phyloP scores from a whole-genome alignment of 2,797 vertebrate genomes.

The Schizopygopsis malacanthus region DNA sequence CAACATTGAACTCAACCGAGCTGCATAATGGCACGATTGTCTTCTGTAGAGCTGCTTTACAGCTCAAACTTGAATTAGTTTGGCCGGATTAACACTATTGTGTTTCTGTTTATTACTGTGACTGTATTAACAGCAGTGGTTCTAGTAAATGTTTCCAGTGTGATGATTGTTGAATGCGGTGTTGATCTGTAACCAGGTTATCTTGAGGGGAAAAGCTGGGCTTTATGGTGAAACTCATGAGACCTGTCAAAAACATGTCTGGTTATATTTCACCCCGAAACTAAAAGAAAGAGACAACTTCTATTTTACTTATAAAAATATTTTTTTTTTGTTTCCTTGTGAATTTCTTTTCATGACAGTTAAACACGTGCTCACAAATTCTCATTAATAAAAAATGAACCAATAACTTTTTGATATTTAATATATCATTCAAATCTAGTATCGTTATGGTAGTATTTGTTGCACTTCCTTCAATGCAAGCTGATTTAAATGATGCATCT shows the following conservation, averaged over 20 bases:
- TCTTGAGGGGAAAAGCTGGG: not conserved
- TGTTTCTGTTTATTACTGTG: not conserved
- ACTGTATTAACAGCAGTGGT: not conserved
- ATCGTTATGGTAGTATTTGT: not conserved
- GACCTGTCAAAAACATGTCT: not conserved
- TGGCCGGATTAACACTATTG: not conserved
- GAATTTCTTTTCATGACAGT: not conserved
- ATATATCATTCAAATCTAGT: not conserved
- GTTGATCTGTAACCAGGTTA: not conserved
- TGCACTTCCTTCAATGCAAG: not conserved
- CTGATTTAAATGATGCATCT: not conserved
- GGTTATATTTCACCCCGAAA: not conserved
- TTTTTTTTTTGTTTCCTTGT: not conserved
- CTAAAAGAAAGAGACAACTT: not conserved
- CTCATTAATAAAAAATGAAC: not conserved
- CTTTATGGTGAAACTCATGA: not conserved
- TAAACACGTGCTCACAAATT: not conserved
- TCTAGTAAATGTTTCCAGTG: not conserved
- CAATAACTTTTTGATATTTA: not conserved
- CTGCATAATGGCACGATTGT: not conserved
- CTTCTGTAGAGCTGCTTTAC: not conserved
- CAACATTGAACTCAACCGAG: not conserved
- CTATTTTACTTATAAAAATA: no score
- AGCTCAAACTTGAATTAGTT: not conserved
- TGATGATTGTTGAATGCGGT: not conserved